Percentiles rank a stretch among this genome's conserved stretches.
phyloP scores from a whole-genome alignment of 2,113 vertebrate genomes.

The Craseonycteris thonglongyai region DNA sequence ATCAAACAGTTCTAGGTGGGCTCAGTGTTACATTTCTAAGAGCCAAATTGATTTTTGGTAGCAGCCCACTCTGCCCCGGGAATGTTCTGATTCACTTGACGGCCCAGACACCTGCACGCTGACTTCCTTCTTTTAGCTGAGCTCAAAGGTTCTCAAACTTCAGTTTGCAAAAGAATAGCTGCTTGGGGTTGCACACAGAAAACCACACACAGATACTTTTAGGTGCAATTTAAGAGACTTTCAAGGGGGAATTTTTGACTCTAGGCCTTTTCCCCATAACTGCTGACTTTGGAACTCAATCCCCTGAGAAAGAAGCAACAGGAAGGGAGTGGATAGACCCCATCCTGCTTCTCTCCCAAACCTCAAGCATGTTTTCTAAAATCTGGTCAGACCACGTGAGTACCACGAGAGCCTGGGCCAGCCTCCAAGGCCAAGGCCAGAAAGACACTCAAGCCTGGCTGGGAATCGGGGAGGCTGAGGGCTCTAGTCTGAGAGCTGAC shows the following conservation, averaged over 20 bases:
- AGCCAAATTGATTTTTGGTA: background rate
- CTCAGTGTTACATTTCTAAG: background rate
- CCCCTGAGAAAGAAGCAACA: background rate
- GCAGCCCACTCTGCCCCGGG: background rate
- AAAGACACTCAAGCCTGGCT: no score
- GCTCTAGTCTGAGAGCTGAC: background rate
- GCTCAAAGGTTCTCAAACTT: background rate
- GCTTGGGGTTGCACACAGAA: background rate
- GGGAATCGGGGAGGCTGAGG: accelerated
- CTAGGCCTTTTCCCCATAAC: background rate
- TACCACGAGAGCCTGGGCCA: background rate
- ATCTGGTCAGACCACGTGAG: background rate
- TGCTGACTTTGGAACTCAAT: background rate
- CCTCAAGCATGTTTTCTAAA: background rate
- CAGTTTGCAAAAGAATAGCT: background rate
- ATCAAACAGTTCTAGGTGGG: no score
- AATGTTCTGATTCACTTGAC: background rate
- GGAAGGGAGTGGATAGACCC: background rate
- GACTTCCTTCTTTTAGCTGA: background rate
- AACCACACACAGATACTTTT: accelerated
- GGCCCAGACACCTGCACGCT: background rate
- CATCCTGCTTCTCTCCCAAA: background rate
- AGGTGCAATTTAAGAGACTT: background rate
- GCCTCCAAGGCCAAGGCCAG: background rate
- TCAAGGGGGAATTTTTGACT: background rate